Conservation (phyloP, 2,888 invertebrate genomes). For the Halictus quadricinctus region DNA sequence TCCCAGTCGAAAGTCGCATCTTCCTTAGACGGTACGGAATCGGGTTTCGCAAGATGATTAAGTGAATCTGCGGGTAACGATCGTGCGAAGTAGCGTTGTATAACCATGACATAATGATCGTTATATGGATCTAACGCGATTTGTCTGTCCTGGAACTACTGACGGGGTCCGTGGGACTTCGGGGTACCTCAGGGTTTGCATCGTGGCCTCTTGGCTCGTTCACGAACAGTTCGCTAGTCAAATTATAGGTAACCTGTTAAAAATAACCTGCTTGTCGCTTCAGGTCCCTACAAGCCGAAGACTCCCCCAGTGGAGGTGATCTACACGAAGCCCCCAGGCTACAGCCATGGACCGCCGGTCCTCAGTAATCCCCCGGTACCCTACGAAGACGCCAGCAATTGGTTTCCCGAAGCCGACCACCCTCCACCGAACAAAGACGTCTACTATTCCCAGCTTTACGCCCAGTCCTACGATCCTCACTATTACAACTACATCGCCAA, state of each 20-base stretch:
- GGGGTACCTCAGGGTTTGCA: neutral
- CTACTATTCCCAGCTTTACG: conserved; percentile 77
- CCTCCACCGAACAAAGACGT: conserved; percentile 70
- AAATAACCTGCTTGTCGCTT: neutral
- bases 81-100: neutral
- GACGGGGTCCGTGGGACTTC: neutral
- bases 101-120: neutral
- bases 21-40: neutral
- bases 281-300: conserved; percentile 59
- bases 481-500: conserved; percentile 79
- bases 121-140: neutral
- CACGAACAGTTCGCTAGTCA: too few species aligned
- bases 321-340: conserved; percentile 76
- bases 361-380: conserved; percentile 63
- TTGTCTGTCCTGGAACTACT: neutral
- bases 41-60: conserved; percentile 1
- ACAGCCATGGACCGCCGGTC: conserved; percentile 55
- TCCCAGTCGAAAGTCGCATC: neutral
- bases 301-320: conserved; percentile 72
- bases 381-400: conserved; percentile 72
- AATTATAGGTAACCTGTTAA: neutral
- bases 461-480: conserved; percentile 79
- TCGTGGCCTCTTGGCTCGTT: neutral
- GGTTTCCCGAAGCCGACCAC: conserved; percentile 71
- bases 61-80: conserved; percentile 17